Conservation (phyloP, 2,888 invertebrate genomes). For the Apocheima hispidaria region DNA sequence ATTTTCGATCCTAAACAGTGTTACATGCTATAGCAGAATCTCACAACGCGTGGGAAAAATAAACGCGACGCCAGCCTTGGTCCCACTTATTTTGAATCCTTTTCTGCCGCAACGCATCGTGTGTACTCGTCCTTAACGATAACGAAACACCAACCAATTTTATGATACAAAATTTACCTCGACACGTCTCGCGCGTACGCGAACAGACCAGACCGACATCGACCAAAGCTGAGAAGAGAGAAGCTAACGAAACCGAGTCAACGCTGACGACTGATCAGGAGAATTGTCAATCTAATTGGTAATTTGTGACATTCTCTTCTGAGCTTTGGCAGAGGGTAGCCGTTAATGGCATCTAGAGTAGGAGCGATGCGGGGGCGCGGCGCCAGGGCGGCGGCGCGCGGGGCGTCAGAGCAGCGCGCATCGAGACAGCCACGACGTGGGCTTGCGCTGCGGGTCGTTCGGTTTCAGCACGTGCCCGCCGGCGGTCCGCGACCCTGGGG, state of each 20-base stretch:
- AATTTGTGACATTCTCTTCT: conserved; percentile 11
- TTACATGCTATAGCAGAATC: not conserved
- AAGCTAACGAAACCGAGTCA: not conserved
- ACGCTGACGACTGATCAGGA: no score
- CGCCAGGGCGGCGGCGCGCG: conserved; percentile 48
- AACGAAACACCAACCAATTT: conserved; percentile 1
- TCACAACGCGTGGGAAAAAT: not conserved
- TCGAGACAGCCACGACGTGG: conserved; percentile 94
- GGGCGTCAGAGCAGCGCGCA: conserved; percentile 95
- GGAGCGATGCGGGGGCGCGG: conserved; percentile 47
- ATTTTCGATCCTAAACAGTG: not conserved
- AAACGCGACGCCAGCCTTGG: not conserved
- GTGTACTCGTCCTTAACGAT: not conserved
- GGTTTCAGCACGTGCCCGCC: conserved; percentile 92
- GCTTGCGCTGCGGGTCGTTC: conserved; percentile 92
- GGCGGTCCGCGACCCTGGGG: conserved; percentile 90
- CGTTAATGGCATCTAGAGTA: conserved; percentile 28
- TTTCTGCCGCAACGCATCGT: not conserved
- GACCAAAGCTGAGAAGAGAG: conserved; percentile 22
- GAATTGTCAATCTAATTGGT: not conserved
- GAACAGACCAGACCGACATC: conserved; percentile 10
- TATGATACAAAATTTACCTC: conserved; percentile 9
- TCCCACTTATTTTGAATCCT: not conserved
- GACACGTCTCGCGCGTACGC: not conserved
- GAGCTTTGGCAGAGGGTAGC: conserved; percentile 16